Conservation (phyloP, 1,140 invertebrate species). For the Callitettix versicolor region DNA sequence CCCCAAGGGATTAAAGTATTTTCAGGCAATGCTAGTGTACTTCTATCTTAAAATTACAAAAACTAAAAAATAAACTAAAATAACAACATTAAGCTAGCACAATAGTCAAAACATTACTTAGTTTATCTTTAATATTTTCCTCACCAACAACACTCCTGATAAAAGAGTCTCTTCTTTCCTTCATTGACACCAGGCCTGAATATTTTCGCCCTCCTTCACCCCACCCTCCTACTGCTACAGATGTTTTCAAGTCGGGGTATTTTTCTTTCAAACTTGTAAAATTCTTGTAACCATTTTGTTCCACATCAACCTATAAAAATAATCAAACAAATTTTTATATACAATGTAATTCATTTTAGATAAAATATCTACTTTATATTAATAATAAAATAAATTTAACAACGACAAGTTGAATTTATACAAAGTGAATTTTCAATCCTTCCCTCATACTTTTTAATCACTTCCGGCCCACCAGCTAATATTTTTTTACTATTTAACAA, state of each 20-base stretch:
- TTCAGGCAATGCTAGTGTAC: no score
- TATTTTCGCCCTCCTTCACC: slow-evolving; percentile 79
- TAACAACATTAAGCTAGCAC: no score
- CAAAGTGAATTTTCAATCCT: background rate
- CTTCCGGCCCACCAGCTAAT: no score
- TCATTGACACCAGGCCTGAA: slow-evolving; percentile 61
- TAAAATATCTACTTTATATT: background rate
- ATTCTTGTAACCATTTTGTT: slow-evolving; percentile 67
- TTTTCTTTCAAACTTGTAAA: slow-evolving; percentile 63
- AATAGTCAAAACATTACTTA: no score
- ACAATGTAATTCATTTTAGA: background rate
- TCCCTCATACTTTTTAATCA: background rate
- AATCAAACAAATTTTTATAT: background rate
- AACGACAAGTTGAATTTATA: background rate
- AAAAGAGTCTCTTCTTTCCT: slow-evolving; percentile 55
- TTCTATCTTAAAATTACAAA: no score
- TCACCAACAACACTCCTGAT: slow-evolving; percentile 63
- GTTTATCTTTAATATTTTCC: no score
- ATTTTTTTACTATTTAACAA: no score
- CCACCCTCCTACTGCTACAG: slow-evolving; percentile 78
- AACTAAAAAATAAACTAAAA: no score
- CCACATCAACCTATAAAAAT: slow-evolving; percentile 51
- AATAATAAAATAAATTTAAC: background rate
- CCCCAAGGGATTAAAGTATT: no score
- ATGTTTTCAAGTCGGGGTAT: slow-evolving; percentile 62